Evolutionary conservation across 2,113 vertebrate genomes (phyloP), one percentile per base, ranked within the genome.

Genomic region (Serranochromis macrocephalus): DNA sequence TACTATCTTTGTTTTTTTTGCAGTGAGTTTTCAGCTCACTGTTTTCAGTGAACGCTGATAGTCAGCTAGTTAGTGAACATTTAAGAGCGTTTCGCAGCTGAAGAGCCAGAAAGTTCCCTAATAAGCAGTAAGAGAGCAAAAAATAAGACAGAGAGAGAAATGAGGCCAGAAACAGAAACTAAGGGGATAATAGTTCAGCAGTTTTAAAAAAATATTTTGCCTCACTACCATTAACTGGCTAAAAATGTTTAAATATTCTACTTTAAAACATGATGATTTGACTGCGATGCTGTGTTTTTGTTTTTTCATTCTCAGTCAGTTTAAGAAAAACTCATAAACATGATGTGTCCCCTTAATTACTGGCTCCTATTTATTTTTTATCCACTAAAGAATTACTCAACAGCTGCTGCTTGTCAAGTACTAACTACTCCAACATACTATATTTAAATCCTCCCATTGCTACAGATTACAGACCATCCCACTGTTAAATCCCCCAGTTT

Each of bases 401-500:
- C 21, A 42, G 26, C 24, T 42, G 33, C 38, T 80, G 83, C 29
- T 68, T 51, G 68, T 78, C 53, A 36, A 63, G 19, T 36, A 24
- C 45, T 24, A 55, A 55, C 38, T 63, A 55, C 71, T 88, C 19
- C 14, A 24, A 89, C 63, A 63, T 8, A 81, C 57, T 83, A 45
- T 49, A 42, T 53, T 57, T 63, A 81, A 63, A 58, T 63, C 29
- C 16, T 57, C 17, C 49, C 58, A 42, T 24, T 26, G 24, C 19
- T 9, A 6, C 31, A 90, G 88, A 92, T 94, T 89, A 93, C 58
- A 21, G 80, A 58, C 63, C 45, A 61, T 73, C 78, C 81, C 42
- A 16, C 53, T 75, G 13, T 47, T 85, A 93, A 93, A 85, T 90
- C 89, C 89, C 13, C n/a, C 78, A 19, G 38, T 86, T 54, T 88